Base-by-base conservation (phyloP, 2,888 invertebrate genomes). In the Chrysotoxum bicinctum region DNA sequence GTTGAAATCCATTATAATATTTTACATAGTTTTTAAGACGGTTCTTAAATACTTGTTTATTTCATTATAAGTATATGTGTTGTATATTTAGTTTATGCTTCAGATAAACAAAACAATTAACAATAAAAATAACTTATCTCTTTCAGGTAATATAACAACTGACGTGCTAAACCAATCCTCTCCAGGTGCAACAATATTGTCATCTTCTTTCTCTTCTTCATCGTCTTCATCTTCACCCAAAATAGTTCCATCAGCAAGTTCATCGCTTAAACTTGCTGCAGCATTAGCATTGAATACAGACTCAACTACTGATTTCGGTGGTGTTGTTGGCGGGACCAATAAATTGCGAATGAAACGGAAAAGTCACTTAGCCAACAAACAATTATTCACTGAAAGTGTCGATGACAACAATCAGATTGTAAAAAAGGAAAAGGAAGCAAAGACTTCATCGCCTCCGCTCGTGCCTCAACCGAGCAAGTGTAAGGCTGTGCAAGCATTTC, bases 121-220 rank as follows among this genome's bases (percentile, higher is more conserved):
- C 5, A 26, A 3, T 26, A 26, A 26, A 3, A 26, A 2, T 26
- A 26, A 26, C 2, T 26, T 75, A 50, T 82, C 40, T 74, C 56
- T 87, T 89, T 26, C 88, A 90, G 90, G 89, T 89, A 89, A 89
- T 89, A 89, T 89, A 87, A 89, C 89, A 87, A 89, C 89, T 80
- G 89, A 90, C 83, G 88, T 89, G 83, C 87, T 89, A 87, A 90
- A 90, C 74, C 89, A 90, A 88, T 88, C 89, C 87, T 88, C 90
- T 64, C 88, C 89, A 48, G 68, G 68, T 73, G 62, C 50, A 60
- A 77, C 73, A 69, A 76, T 69, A 16, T 81, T 69, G 7, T 85
- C 81, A 4, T 81, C 73, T 10, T 85, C 81, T n/a, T 77, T 76
- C 62, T 85, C 85, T 10, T 81, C 69, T 26, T 16, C 76, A 19